These are phyloP conservation scores for Proteles cristata DNA, from an alignment of 2,113 vertebrate species.

Conservation along the genomic window DNA sequence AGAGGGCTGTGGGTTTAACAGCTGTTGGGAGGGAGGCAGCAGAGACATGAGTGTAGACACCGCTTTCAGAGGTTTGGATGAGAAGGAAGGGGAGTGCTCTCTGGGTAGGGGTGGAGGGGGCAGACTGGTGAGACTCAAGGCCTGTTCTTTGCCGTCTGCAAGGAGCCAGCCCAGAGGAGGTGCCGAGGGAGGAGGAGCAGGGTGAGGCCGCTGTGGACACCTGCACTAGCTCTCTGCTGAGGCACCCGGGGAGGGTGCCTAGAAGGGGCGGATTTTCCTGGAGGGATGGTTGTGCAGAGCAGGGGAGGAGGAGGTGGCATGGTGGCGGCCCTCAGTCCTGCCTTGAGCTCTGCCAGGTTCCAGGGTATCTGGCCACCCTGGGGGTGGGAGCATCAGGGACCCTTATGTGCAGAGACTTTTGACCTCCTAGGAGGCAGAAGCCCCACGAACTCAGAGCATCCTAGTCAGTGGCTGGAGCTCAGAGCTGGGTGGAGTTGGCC, in stretches of 20 bases:
- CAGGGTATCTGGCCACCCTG: neutral
- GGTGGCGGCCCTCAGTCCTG: neutral
- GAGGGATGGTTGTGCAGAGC: neutral
- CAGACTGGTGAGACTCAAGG: neutral
- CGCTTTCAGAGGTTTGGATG: neutral
- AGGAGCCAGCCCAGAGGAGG: neutral
- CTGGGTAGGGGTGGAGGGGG: neutral
- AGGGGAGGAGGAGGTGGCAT: no score
- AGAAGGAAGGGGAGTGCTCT: neutral
- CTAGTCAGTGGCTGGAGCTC: neutral
- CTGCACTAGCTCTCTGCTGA: neutral
- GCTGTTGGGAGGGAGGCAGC: neutral
- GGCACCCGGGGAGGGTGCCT: no score
- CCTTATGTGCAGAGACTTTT: neutral
- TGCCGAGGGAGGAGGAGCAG: neutral
- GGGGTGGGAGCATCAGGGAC: neutral
- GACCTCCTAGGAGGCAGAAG: neutral
- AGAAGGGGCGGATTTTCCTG: neutral
- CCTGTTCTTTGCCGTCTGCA: neutral
- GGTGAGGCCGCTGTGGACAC: neutral
- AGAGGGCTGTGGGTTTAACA: neutral
- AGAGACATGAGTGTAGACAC: neutral
- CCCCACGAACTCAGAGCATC: neutral
- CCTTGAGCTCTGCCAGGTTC: neutral
- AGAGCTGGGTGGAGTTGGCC: neutral